phyloP scores from a whole-genome alignment of 2,888 invertebrate species.

The Chalcosyrphus nemorum region DNA sequence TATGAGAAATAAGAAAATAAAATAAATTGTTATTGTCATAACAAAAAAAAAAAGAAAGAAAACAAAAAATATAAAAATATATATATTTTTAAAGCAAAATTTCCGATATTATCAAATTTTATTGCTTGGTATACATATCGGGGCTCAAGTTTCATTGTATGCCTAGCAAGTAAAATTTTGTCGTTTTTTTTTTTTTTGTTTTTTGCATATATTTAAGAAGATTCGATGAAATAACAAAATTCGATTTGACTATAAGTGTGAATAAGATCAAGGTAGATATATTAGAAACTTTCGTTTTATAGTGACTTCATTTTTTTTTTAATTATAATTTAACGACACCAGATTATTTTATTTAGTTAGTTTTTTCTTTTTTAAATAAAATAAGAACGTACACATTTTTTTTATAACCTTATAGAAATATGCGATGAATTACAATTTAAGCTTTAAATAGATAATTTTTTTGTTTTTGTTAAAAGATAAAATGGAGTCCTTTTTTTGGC shows the following conservation, averaged over 20 bases:
- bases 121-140: conserved; percentile 66
- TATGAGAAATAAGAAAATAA: conserved; percentile 25
- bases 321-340: conserved; percentile 47
- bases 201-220: conserved; percentile 8
- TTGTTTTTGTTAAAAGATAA: conserved; percentile 41
- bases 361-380: conserved; percentile 48
- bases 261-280: conserved; percentile 66
- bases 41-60: conserved; percentile 18
- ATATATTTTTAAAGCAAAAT: conserved; percentile 9
- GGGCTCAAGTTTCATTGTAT: conserved; percentile 63
- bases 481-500: conserved; percentile 58
- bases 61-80: neutral
- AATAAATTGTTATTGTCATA: conserved; percentile 41
- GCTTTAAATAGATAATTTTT: conserved; percentile 62
- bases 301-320: conserved; percentile 37
- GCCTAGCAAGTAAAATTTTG: conserved; percentile 66
- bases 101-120: conserved; percentile 39
- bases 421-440: conserved; percentile 72
- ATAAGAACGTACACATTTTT: conserved; percentile 51
- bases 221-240: conserved; percentile 16
- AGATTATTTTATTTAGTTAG: conserved; percentile 53
- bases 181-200: conserved; percentile 9
- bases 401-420: conserved; percentile 70
- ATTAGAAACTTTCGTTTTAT: conserved; percentile 67
- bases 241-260: conserved; percentile 33